Evolutionary conservation across 2,797 vertebrate genomes (phyloP).

Genomic region (Sylvia borin): DNA sequence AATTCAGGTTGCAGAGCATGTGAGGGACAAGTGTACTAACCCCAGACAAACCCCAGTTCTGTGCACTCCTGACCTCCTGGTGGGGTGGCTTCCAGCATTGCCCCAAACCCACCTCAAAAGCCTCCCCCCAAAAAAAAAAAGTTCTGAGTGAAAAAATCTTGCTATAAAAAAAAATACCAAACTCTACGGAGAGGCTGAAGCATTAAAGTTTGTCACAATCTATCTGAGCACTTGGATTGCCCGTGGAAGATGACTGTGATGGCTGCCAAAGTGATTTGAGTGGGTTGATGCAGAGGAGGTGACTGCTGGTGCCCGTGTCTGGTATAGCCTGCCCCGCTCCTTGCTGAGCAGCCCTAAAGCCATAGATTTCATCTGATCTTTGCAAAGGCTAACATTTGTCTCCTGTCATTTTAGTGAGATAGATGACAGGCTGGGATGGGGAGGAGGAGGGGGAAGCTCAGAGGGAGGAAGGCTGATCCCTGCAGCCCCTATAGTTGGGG

Average conservation of each 20-base stretch:
- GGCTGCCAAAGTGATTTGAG: conserved; percentile 74
- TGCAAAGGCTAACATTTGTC: conserved; percentile 99
- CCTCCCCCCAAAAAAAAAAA: neutral
- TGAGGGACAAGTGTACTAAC: conserved; percentile 2
- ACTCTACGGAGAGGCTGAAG: neutral
- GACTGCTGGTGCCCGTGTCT: conserved; percentile 75
- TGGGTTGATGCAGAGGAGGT: conserved; percentile 67
- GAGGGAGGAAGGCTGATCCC: conserved; percentile 68
- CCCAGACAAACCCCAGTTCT: neutral
- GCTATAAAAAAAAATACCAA: neutral
- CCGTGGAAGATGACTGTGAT: conserved; percentile 60
- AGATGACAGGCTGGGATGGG: conserved; percentile 90
- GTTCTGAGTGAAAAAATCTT: neutral
- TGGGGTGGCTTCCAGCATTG: neutral
- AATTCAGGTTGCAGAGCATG: conserved; percentile 7
- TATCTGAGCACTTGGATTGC: conserved; percentile 73
- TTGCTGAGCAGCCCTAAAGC: conserved; percentile 91
- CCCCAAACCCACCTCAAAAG: neutral
- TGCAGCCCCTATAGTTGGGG: conserved; percentile 36
- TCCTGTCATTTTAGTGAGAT: conserved; percentile 98
- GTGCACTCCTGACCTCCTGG: neutral
- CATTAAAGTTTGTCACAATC: conserved; percentile 80
- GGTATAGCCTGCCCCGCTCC: conserved; percentile 75
- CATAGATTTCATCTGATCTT: conserved; percentile 98
- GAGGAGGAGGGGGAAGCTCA: conserved; percentile 59